These are phyloP conservation scores for Eulithis prunata DNA, from an alignment of 2,888 invertebrate species.

Conservation along the genomic window DNA sequence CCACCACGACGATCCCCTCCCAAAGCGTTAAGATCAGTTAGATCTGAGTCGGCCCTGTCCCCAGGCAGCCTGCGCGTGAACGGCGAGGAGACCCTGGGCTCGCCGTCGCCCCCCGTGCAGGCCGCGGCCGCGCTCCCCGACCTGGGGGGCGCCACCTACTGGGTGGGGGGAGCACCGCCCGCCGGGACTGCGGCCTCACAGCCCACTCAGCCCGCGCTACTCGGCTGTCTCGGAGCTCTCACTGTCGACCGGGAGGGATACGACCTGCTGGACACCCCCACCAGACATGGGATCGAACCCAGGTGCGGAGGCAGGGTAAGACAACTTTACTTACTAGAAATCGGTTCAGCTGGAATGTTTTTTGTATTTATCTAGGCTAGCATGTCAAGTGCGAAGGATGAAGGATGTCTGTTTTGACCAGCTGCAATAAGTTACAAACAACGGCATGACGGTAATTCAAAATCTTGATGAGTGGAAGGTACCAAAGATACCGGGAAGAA, in stretches of 20 bases:
- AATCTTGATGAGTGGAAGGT: too few species aligned
- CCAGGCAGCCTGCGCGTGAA: constrained; percentile 88
- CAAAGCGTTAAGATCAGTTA: constrained; percentile 6
- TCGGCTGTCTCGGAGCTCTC: constrained; percentile 93
- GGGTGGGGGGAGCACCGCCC: constrained; percentile 94
- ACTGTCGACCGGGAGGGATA: constrained; percentile 88
- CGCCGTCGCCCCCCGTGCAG: constrained; percentile 86
- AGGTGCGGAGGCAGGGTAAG: constrained; percentile 88
- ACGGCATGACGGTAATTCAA: too few species aligned
- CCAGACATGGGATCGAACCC: constrained; percentile 89
- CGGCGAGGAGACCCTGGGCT: constrained; percentile 87
- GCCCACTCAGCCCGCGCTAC: constrained; percentile 81
- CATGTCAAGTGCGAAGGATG: too few species aligned
- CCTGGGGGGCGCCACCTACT: constrained; percentile 87
- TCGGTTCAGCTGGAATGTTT: background rate
- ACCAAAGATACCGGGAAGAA: too few species aligned
- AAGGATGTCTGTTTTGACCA: too few species aligned
- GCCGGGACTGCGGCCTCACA: constrained; percentile 64
- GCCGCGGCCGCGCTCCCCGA: constrained; percentile 86
- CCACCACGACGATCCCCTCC: too few species aligned
- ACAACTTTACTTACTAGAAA: constrained; percentile 2
- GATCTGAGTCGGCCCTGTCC: constrained; percentile 56
- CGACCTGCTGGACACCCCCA: constrained; percentile 88
- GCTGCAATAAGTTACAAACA: too few species aligned
- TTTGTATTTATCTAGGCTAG: too few species aligned